A percentile compares a stretch with the other conserved stretches of the same genome.
Evolutionary conservation across 2,888 invertebrate genomes (phyloP).

Genomic region (Dermolepida albohirtum): DNA sequence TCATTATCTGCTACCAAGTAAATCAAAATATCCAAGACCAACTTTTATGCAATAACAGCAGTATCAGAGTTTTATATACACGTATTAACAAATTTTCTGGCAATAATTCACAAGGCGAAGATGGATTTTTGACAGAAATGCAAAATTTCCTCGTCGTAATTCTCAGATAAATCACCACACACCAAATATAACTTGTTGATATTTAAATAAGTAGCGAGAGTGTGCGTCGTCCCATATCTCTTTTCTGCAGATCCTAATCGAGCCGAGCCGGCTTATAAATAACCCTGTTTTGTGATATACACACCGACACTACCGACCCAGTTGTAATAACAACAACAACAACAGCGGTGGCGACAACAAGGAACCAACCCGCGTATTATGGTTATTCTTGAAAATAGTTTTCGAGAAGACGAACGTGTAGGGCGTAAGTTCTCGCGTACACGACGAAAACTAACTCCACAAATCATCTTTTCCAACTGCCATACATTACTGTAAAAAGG

Average conservation of each 20-base stretch:
- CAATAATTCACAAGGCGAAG: too few relatives aligned
- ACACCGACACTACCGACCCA: constrained; percentile 23
- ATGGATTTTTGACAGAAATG: not conserved
- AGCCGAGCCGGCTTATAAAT: constrained; percentile 29
- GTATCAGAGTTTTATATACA: too few relatives aligned
- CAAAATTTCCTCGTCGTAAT: constrained; percentile 6
- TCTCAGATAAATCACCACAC: constrained; percentile 25
- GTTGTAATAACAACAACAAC: constrained; percentile 32
- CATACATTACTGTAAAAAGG: constrained; percentile 47
- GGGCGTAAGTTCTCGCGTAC: constrained; percentile 18
- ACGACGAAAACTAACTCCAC: constrained; percentile 49
- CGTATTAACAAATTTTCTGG: too few relatives aligned
- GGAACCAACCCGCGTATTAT: constrained; percentile 14
- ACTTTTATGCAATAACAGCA: too few relatives aligned
- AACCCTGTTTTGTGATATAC: constrained; percentile 22
- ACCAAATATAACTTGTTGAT: constrained; percentile 42
- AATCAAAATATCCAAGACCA: too few relatives aligned
- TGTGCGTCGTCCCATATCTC: constrained; percentile 35
- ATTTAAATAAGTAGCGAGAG: constrained; percentile 33
- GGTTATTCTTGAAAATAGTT: constrained; percentile 33
- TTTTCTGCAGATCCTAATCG: constrained; percentile 36
- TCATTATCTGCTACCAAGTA: too few relatives aligned
- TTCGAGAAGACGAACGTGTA: constrained; percentile 18
- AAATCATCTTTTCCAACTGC: constrained; percentile 50
- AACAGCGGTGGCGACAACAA: constrained; percentile 11